Percentiles rank a stretch among this genome's conserved stretches.
These are phyloP conservation scores for Sylvietta virens DNA, from an alignment of 2,113 vertebrate genomes.

Conservation along the genomic window DNA sequence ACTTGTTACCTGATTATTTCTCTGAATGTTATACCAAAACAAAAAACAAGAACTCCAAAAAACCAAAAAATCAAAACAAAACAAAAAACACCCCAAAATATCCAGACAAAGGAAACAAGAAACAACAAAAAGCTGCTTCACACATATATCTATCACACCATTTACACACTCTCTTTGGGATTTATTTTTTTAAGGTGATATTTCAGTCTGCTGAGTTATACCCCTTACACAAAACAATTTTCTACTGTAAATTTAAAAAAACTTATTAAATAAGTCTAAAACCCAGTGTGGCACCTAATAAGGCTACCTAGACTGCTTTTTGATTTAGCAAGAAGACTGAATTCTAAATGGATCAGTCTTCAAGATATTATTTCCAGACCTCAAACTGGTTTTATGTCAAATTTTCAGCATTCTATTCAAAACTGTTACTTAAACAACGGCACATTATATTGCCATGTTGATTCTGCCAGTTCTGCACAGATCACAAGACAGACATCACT, in stretches of 20 bases:
- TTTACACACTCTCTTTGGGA: neutral
- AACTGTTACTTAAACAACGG: neutral
- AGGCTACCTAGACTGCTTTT: neutral
- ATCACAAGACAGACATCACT: constrained; percentile 23
- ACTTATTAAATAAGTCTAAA: neutral
- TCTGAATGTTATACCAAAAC: neutral
- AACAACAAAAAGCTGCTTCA: neutral
- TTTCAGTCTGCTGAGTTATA: neutral
- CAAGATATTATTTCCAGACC: neutral
- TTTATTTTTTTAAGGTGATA: neutral
- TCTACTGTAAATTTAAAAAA: neutral
- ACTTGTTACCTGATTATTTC: neutral
- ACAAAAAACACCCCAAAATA: neutral
- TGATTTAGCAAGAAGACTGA: neutral
- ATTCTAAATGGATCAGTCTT: neutral
- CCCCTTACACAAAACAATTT: neutral
- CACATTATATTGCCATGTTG: neutral
- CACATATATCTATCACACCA: neutral
- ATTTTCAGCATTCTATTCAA: neutral
- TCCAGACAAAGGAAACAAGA: neutral
- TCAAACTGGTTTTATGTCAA: neutral
- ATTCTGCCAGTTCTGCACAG: neutral
- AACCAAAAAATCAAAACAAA: neutral
- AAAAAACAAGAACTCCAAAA: neutral
- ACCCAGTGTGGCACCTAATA: neutral